These are phyloP conservation scores for Belgica antarctica DNA, from an alignment of 2,888 invertebrate species.

Conservation along the genomic window DNA sequence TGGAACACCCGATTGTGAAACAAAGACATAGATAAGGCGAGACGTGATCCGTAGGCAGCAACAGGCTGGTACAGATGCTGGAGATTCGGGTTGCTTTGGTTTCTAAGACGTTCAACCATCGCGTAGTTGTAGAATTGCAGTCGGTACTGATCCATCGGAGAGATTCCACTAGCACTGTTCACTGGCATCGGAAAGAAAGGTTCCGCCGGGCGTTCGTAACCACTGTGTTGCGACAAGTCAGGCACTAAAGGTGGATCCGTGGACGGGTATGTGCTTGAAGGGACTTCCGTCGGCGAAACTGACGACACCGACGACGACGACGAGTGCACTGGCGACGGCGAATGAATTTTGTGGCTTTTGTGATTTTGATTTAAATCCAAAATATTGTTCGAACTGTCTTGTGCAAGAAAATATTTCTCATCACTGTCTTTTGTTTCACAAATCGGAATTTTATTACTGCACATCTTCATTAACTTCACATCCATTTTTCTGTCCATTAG, in stretches of 20 bases:
- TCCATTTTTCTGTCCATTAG: not conserved
- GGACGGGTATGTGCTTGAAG: conserved; percentile 51
- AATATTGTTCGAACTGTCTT: not conserved
- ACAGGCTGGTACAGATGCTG: conserved; percentile 59
- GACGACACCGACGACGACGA: conserved; percentile 38
- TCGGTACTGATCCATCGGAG: conserved; percentile 76
- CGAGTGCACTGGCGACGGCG: conserved; percentile 44
- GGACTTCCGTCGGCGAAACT: conserved; percentile 50
- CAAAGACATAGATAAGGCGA: conserved; percentile 69
- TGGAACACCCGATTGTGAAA: conserved; percentile 70
- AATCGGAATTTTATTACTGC: conserved; percentile 4
- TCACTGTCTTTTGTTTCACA: conserved; percentile 11
- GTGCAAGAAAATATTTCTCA: not conserved
- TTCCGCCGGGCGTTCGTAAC: not conserved
- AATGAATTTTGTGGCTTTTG: conserved; percentile 46
- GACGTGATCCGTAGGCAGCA: conserved; percentile 60
- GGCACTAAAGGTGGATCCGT: conserved; percentile 50
- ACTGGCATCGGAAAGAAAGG: conserved; percentile 45
- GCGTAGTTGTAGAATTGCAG: conserved; percentile 85
- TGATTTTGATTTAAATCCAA: conserved; percentile 37
- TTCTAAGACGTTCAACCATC: conserved; percentile 75
- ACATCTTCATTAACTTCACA: conserved; percentile 20
- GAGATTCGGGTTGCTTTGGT: conserved; percentile 56
- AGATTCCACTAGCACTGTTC: conserved; percentile 46
- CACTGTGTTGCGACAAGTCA: conserved; percentile 31